Conservation (phyloP, 2,888 invertebrate species). For the Saturnia japonica region DNA sequence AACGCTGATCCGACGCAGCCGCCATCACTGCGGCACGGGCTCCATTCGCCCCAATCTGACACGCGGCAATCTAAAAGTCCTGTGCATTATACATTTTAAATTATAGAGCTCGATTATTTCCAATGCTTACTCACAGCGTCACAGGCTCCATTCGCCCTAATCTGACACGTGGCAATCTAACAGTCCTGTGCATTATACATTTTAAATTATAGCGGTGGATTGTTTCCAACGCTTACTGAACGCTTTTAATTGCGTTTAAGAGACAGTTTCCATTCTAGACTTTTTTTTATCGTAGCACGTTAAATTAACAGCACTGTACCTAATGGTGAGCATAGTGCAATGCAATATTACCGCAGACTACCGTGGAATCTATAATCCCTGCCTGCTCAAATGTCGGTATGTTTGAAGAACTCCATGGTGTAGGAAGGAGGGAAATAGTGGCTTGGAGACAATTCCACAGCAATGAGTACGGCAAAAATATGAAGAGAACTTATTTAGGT, state of each 20-base stretch:
- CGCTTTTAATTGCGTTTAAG: neutral
- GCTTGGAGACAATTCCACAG: too few relatives aligned
- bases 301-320: too few relatives aligned
- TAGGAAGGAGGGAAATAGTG: too few relatives aligned
- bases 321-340: too few relatives aligned
- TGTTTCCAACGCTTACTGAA: too few relatives aligned
- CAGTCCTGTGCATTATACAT: conserved; percentile 60
- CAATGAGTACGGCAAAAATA: too few relatives aligned
- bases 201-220: neutral
- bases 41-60: conserved; percentile 93
- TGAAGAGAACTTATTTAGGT: too few relatives aligned
- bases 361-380: too few relatives aligned
- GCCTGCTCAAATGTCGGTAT: too few relatives aligned
- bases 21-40: conserved; percentile 92
- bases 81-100: conserved; percentile 29
- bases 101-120: neutral
- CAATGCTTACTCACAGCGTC: conserved; percentile 84
- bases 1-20: conserved; percentile 95
- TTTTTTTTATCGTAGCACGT: too few relatives aligned
- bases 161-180: conserved; percentile 92
- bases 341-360: too few relatives aligned
- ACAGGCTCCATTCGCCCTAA: conserved; percentile 94
- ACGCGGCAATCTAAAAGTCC: conserved; percentile 91
- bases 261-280: neutral
- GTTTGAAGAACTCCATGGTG: too few relatives aligned